Conservation (phyloP, 2,888 invertebrate species). For the Poecilobothrus nobilitatus region DNA sequence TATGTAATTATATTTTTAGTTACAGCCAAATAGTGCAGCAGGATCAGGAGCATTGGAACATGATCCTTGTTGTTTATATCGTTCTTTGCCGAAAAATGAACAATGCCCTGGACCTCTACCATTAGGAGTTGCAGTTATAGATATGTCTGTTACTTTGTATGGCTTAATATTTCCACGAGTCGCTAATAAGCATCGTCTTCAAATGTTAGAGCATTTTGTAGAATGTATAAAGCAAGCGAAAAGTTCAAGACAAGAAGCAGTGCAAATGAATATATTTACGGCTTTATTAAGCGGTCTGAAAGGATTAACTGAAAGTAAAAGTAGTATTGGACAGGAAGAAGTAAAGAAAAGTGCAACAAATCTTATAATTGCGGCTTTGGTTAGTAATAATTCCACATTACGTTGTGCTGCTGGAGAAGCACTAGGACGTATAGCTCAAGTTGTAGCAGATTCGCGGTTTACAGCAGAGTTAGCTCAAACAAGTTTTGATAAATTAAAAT, state of each 20-base stretch:
- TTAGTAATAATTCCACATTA: slow-evolving; percentile 66
- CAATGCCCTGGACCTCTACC: slow-evolving; percentile 71
- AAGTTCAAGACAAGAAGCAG: slow-evolving; percentile 85
- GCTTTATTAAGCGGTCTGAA: slow-evolving; percentile 84
- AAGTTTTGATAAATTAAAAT: slow-evolving; percentile 79
- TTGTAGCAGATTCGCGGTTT: slow-evolving; percentile 75
- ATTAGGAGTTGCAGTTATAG: slow-evolving; percentile 91
- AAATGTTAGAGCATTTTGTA: slow-evolving; percentile 94
- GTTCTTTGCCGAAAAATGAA: slow-evolving; percentile 49
- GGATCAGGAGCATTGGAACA: slow-evolving; percentile 96
- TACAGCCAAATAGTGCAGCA: slow-evolving; percentile 89
- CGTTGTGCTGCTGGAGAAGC: slow-evolving; percentile 94
- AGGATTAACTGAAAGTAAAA: slow-evolving; percentile 79
- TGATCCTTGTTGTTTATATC: slow-evolving; percentile 86
- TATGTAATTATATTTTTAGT: slow-evolving; percentile 48
- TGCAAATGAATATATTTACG: slow-evolving; percentile 93
- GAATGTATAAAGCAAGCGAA: slow-evolving; percentile 93
- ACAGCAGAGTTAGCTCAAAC: slow-evolving; percentile 83
- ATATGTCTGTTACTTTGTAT: slow-evolving; percentile 85
- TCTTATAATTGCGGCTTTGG: slow-evolving; percentile 70
- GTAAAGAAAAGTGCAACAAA: slow-evolving; percentile 76
- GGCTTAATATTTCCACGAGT: slow-evolving; percentile 91
- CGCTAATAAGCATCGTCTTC: slow-evolving; percentile 90
- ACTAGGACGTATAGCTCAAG: slow-evolving; percentile 85
- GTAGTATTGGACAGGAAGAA: slow-evolving; percentile 77